phyloP scores from a whole-genome alignment of 2,888 invertebrate species.

The Drosophila rellima region DNA sequence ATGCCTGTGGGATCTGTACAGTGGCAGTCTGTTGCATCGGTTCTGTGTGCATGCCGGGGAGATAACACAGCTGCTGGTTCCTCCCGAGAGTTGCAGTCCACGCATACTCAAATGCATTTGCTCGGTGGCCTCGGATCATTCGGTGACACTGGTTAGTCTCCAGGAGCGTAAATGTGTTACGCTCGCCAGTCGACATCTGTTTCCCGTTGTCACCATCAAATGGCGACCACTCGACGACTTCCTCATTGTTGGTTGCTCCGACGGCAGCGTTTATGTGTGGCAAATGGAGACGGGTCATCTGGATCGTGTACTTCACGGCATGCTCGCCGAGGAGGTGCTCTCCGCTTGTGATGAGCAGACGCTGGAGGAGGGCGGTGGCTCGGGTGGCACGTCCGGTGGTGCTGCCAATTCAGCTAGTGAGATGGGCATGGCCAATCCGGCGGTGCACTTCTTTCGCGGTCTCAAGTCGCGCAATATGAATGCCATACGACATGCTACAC shows the following conservation, averaged over 20 bases:
- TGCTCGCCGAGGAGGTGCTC: conserved; percentile 98
- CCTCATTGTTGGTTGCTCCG: conserved; percentile 98
- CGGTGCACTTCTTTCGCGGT: conserved; percentile 97
- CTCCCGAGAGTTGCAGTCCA: conserved; percentile 95
- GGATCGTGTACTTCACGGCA: conserved; percentile 97
- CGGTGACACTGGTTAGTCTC: conserved; percentile 95
- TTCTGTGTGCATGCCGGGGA: conserved; percentile 99
- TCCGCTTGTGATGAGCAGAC: conserved; percentile 96
- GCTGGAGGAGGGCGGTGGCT: conserved; percentile 86
- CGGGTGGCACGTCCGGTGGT: conserved; percentile 49
- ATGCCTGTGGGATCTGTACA: conserved; percentile 97
- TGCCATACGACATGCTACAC: conserved; percentile 97
- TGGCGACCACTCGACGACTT: conserved; percentile 99
- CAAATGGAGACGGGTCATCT: conserved; percentile 99
- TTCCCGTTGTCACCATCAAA: conserved; percentile 97
- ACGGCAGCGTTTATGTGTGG: conserved; percentile 99
- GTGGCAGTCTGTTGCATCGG: conserved; percentile 94
- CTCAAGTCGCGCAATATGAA: conserved; percentile 96
- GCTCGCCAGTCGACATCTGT: conserved; percentile 94
- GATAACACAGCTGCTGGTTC: conserved; percentile 96
- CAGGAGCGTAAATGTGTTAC: conserved; percentile 97
- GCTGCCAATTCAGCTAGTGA: conserved; percentile 86
- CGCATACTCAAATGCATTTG: conserved; percentile 97
- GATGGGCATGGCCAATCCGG: conserved; percentile 94
- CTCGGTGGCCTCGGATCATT: conserved; percentile 98